Evolutionary conservation across 2,113 vertebrate species (phyloP).

Genomic region (Seriola rivoliana): DNA sequence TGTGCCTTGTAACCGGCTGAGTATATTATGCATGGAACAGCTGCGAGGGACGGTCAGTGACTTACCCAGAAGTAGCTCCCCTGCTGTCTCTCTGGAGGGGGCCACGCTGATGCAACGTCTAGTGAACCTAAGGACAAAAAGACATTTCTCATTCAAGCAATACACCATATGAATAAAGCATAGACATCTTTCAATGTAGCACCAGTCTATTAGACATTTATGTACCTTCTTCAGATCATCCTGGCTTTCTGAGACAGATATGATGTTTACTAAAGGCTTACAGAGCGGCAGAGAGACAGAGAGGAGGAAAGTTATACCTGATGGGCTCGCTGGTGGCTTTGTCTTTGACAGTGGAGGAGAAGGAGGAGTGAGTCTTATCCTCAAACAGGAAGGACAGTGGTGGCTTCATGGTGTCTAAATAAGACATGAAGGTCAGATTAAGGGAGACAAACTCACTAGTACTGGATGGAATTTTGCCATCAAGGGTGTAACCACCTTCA

Average conservation of each 20-base stretch:
- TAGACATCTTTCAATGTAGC: neutral
- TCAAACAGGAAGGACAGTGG: slow-evolving; percentile 95
- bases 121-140: slow-evolving; percentile 88
- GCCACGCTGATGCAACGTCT: slow-evolving; percentile 95
- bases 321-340: slow-evolving; percentile 98
- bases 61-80: slow-evolving; percentile 94
- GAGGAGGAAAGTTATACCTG: slow-evolving; percentile 84
- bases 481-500: slow-evolving; percentile 85
- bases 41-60: slow-evolving; percentile 35
- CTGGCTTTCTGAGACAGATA: neutral
- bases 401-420: slow-evolving; percentile 87
- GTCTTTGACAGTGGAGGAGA: slow-evolving; percentile 98
- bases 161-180: slow-evolving; percentile 29
- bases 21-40: slow-evolving; percentile 52
- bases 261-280: slow-evolving; percentile 15
- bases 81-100: slow-evolving; percentile 95
- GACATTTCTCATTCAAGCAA: slow-evolving; percentile 16
- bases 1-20: slow-evolving; percentile 39
- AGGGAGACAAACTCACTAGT: neutral
- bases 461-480: neutral
- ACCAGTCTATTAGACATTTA: slow-evolving; percentile 28
- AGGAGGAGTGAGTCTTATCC: slow-evolving; percentile 97
- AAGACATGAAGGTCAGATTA: slow-evolving; percentile 16
- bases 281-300: neutral
- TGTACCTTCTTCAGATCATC: neutral